phyloP scores from a whole-genome alignment of 2,888 invertebrate genomes.

The Spilarctia lutea region DNA sequence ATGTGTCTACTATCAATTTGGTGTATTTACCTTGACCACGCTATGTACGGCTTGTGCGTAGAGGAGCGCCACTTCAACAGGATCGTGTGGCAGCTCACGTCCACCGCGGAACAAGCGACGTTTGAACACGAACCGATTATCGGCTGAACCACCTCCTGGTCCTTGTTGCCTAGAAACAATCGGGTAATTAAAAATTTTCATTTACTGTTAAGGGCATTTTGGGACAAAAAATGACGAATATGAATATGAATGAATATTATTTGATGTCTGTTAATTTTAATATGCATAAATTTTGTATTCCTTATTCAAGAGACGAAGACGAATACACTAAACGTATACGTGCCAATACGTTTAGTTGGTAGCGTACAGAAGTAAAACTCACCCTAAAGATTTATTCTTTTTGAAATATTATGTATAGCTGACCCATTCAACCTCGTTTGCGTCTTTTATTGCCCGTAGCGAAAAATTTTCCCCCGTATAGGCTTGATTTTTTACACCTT shows the following conservation, averaged over 20 bases:
- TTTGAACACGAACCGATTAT: conserved; percentile 97
- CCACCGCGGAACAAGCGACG: conserved; percentile 95
- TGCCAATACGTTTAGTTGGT: not conserved
- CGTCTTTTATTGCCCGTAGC: too few species aligned
- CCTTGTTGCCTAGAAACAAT: conserved; percentile 81
- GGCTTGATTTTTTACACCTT: too few species aligned
- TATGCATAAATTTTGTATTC: not conserved
- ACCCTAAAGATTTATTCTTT: not conserved
- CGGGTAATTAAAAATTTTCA: not conserved
- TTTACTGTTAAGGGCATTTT: too few species aligned
- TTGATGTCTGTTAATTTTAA: too few species aligned
- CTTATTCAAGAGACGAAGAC: not conserved
- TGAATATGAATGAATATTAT: too few species aligned
- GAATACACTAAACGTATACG: not conserved
- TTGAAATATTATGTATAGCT: too few species aligned
- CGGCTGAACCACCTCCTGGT: conserved; percentile 93
- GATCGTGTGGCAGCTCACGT: conserved; percentile 96
- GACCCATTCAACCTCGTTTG: too few species aligned
- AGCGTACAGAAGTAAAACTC: too few species aligned
- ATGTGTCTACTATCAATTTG: not conserved
- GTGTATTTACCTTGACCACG: conserved; percentile 92
- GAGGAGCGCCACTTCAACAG: conserved; percentile 96
- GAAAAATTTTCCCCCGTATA: too few species aligned
- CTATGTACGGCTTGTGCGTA: conserved; percentile 98
- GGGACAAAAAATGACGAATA: too few species aligned